Evolutionary conservation across 64 coral and sea anemone genomes (phyloP).

Genomic region (Pocillopora damicornis): DNA sequence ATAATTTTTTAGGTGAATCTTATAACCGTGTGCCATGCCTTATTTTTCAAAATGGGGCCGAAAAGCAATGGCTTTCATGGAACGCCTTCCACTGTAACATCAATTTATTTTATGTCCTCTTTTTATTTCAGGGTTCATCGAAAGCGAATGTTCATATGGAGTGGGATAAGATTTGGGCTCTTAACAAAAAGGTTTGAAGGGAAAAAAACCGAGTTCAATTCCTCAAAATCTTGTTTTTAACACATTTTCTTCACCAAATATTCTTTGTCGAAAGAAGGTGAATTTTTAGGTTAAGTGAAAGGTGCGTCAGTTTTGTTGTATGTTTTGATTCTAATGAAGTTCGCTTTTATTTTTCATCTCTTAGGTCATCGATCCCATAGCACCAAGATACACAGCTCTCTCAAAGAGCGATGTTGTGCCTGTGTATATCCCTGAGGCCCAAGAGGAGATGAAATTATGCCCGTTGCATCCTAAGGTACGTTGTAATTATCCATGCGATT

Average conservation of each 20-base stretch:
- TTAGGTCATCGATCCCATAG: conserved; percentile 93
- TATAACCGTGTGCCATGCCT: no score
- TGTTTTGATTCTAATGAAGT: no score
- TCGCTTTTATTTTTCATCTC: neutral
- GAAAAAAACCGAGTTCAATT: neutral
- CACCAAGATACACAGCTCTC: conserved; percentile 93
- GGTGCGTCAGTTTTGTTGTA: neutral
- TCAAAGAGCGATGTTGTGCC: conserved; percentile 64
- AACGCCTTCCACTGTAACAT: no score
- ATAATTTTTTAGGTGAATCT: no score
- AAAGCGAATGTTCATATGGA: conserved; percentile 99
- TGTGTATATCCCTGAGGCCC: conserved; percentile 47
- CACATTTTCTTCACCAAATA: neutral
- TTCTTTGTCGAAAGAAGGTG: no score
- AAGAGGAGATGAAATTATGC: conserved; percentile 67
- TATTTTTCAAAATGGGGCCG: no score
- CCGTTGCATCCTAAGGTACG: conserved; percentile 87
- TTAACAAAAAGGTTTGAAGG: conserved; percentile 86
- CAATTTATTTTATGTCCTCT: neutral
- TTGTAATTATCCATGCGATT: neutral
- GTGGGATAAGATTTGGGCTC: conserved; percentile 99
- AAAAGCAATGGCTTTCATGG: no score
- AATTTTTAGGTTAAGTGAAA: no score
- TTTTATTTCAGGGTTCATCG: conserved; percentile 68
- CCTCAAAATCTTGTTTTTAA: neutral